A percentile compares a stretch with the other conserved stretches of the same genome.
Evolutionary conservation across 2,113 vertebrate genomes (phyloP).

Genomic region (Hemiprocne comata): DNA sequence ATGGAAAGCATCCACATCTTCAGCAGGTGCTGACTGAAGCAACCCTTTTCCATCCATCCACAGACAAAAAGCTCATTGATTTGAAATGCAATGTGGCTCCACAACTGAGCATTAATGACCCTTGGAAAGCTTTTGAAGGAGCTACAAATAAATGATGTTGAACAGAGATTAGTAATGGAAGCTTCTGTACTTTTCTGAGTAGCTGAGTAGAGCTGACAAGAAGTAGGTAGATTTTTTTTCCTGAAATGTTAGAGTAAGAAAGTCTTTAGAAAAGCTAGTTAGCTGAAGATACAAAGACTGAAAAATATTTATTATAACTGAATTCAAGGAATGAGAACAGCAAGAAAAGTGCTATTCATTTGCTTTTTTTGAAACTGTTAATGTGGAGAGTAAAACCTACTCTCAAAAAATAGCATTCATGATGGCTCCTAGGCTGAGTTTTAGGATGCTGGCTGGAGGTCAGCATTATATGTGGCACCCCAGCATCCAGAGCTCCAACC

Average conservation of each 20-base stretch:
- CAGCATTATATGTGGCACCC: background rate
- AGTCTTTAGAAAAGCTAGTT: background rate
- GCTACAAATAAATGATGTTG: background rate
- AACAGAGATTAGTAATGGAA: background rate
- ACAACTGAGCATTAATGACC: background rate
- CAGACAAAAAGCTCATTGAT: background rate
- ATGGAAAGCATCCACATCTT: background rate
- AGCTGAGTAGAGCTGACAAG: background rate
- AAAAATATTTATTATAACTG: background rate
- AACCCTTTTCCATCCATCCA: background rate
- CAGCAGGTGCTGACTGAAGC: background rate
- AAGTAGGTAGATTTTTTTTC: background rate
- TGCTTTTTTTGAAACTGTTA: background rate
- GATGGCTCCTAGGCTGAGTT: background rate
- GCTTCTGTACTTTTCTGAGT: background rate
- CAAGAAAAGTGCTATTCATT: background rate
- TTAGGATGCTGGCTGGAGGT: background rate
- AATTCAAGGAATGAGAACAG: background rate
- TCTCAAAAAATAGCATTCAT: background rate
- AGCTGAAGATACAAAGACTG: background rate
- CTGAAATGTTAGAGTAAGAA: background rate
- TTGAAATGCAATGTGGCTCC: background rate
- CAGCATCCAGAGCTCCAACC: background rate
- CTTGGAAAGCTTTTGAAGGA: background rate
- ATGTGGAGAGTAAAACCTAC: background rate